A percentile compares a stretch with the other conserved stretches of the same genome.
phyloP scores from a whole-genome alignment of 2,113 vertebrate genomes.

The Ciconia stormi region DNA sequence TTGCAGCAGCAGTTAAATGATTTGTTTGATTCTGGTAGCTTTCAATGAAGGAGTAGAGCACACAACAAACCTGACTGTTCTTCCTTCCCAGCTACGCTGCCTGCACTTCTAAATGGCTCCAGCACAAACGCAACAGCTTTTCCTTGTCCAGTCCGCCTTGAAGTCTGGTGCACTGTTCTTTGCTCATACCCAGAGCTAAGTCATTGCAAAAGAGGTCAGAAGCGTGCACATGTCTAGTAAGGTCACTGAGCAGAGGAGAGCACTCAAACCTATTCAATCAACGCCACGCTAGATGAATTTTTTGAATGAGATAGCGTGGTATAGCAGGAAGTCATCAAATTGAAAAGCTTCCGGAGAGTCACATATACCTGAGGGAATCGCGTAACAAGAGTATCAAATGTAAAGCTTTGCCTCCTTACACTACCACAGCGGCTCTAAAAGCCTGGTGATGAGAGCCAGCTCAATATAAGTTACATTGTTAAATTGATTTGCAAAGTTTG shows the following conservation, averaged over 20 bases:
- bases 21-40: background rate
- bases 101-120: background rate
- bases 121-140: background rate
- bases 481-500: background rate
- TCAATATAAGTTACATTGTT: background rate
- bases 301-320: background rate
- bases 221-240: background rate
- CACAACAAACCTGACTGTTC: background rate
- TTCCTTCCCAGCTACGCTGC: background rate
- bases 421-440: background rate
- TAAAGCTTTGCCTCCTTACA: background rate
- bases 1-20: background rate
- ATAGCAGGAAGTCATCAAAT: background rate
- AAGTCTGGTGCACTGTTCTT: background rate
- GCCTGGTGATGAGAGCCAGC: background rate
- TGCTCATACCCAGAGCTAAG: background rate
- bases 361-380: background rate
- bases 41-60: background rate
- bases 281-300: rapidly evolving
- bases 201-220: background rate
- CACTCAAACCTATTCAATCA: background rate
- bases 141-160: background rate
- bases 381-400: rapidly evolving
- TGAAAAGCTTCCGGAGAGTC: background rate
- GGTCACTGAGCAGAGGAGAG: background rate